phyloP scores from a whole-genome alignment of 2,797 vertebrate genomes.

The Arctocebus calabarensis region DNA sequence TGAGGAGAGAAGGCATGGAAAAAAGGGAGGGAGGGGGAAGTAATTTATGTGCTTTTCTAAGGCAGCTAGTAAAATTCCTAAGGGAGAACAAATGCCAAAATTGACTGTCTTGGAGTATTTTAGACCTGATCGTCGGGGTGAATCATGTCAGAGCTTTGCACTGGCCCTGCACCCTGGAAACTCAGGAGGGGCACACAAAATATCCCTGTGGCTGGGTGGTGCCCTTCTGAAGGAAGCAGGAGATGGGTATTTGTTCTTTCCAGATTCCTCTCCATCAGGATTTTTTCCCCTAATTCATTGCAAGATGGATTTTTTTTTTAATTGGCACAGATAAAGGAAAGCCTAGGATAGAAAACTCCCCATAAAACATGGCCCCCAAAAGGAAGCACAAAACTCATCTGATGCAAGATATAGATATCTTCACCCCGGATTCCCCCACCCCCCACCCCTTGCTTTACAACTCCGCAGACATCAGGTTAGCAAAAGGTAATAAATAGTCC shows the following conservation, averaged over 20 bases:
- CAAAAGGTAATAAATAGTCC: slow-evolving; percentile 86
- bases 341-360: slow-evolving; percentile 76
- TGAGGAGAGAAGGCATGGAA: slow-evolving; percentile 68
- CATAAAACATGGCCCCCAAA: slow-evolving; percentile 77
- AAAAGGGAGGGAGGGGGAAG: slow-evolving; percentile 66
- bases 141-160: slow-evolving; percentile 85
- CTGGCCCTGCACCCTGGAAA: slow-evolving; percentile 81
- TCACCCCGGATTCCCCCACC: neutral
- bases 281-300: slow-evolving; percentile 76
- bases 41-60: slow-evolving; percentile 86
- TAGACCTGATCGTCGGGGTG: slow-evolving; percentile 83
- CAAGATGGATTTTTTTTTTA: slow-evolving; percentile 56
- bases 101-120: slow-evolving; percentile 87
- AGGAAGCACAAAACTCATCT: slow-evolving; percentile 73
- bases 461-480: slow-evolving; percentile 83
- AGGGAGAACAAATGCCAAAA: slow-evolving; percentile 86
- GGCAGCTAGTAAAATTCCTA: slow-evolving; percentile 87
- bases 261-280: slow-evolving; percentile 59
- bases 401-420: slow-evolving; percentile 79
- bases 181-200: slow-evolving; percentile 66
- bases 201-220: slow-evolving; percentile 72
- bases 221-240: slow-evolving; percentile 74
- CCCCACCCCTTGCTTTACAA: slow-evolving; percentile 69
- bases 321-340: slow-evolving; percentile 65
- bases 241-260: slow-evolving; percentile 76